phyloP scores from a whole-genome alignment of 2,113 vertebrate genomes.

The Reinhardtius hippoglossoides region DNA sequence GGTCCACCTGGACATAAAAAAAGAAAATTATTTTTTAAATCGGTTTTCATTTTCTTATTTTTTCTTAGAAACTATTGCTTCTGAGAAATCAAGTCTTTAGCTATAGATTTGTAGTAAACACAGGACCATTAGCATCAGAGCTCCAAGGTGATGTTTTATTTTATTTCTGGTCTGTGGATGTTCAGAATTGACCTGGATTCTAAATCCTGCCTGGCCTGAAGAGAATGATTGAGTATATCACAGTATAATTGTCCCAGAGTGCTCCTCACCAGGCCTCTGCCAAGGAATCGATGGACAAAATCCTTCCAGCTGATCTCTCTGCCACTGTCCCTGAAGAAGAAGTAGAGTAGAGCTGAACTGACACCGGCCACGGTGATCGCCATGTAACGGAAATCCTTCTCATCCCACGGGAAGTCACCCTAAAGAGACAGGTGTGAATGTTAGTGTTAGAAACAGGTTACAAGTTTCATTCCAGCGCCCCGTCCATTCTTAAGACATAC shows the following conservation, averaged over 20 bases:
- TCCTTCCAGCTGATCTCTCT: constrained; percentile 88
- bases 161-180: neutral
- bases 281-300: constrained; percentile 84
- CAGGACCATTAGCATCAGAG: no score
- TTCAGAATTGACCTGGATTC: neutral
- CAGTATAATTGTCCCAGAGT: neutral
- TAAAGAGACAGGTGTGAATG: constrained; percentile 35
- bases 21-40: neutral
- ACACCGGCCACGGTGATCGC: constrained; percentile 65
- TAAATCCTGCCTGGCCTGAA: neutral
- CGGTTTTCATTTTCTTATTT: no score
- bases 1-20: constrained; percentile 76
- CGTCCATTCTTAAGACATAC: no score
- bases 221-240: neutral
- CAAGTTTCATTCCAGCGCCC: no score
- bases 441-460: neutral
- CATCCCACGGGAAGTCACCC: constrained; percentile 86
- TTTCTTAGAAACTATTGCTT: no score
- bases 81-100: no score
- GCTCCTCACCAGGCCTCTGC: constrained; percentile 81
- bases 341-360: constrained; percentile 68
- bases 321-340: constrained; percentile 78
- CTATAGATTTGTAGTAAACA: no score
- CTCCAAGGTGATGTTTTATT: neutral
- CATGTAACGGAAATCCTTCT: constrained; percentile 83